Percentiles rank a stretch among this genome's conserved stretches.
These are phyloP conservation scores for Bombyx mandarina DNA, from an alignment of 1,140 invertebrate species.

Conservation along the genomic window DNA sequence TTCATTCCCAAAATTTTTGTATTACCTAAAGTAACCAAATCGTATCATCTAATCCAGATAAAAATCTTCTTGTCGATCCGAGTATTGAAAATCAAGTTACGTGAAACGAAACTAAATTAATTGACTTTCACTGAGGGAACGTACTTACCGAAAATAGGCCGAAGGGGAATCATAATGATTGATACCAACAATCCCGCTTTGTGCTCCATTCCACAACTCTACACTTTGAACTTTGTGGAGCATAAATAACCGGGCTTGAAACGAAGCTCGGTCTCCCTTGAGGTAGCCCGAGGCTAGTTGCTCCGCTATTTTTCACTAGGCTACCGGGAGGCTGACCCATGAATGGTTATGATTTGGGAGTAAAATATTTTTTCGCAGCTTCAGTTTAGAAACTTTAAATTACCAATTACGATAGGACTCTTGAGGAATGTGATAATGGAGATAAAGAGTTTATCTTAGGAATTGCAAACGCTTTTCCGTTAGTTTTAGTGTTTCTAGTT, in stretches of 20 bases:
- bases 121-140: slow-evolving; percentile 6
- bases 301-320: slow-evolving; percentile 5
- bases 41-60: no score
- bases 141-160: slow-evolving; percentile 8
- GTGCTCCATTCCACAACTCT: slow-evolving; percentile 6
- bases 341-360: slow-evolving; percentile 6
- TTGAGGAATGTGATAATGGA: neutral
- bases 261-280: slow-evolving; percentile 5
- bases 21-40: no score
- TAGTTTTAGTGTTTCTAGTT: no score
- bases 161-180: slow-evolving; percentile 8
- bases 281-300: slow-evolving; percentile 6
- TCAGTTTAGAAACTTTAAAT: neutral
- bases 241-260: slow-evolving; percentile 7
- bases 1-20: no score
- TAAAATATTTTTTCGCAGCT: slow-evolving; percentile 1
- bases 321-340: slow-evolving; percentile 1
- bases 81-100: no score
- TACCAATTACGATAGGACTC: neutral
- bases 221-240: slow-evolving; percentile 10
- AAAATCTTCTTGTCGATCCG: no score
- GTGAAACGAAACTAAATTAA: slow-evolving; percentile 5
- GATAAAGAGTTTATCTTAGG: no score
- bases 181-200: slow-evolving; percentile 9
- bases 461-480: no score